These are phyloP conservation scores for Planococcus citri DNA, from an alignment of 1,140 invertebrate species.

Conservation along the genomic window DNA sequence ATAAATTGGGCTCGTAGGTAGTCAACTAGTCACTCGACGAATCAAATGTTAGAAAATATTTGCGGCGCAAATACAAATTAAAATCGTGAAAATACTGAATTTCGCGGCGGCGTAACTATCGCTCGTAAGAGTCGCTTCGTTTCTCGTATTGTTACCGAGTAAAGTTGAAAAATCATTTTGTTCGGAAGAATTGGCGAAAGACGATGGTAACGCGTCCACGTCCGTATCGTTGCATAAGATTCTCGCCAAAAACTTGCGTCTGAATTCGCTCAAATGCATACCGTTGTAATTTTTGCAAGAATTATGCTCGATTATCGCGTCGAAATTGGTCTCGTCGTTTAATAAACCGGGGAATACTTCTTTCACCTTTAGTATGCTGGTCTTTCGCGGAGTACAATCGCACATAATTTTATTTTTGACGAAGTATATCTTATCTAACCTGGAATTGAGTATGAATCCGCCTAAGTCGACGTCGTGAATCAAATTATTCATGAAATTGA, in stretches of 20 bases:
- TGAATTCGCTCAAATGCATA: slow-evolving; percentile 5
- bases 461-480: slow-evolving; percentile 21
- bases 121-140: neutral
- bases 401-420: slow-evolving; percentile 20
- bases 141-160: neutral
- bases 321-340: slow-evolving; percentile 1
- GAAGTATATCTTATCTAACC: neutral
- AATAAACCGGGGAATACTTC: slow-evolving; percentile 21
- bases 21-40: too few relatives aligned
- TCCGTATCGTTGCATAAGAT: neutral
- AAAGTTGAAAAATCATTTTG: neutral
- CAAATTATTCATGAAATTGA: slow-evolving; percentile 2
- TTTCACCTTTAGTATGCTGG: slow-evolving; percentile 21
- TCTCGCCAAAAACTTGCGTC: neutral
- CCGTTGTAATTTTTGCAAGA: slow-evolving; percentile 15
- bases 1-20: too few relatives aligned
- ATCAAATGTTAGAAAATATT: too few relatives aligned
- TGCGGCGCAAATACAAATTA: too few relatives aligned
- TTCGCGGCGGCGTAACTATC: too few relatives aligned
- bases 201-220: too few relatives aligned
- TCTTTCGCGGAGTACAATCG: slow-evolving; percentile 22
- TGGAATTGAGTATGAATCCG: slow-evolving; percentile 17
- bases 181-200: neutral
- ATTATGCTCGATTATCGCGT: neutral
- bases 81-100: too few relatives aligned